Base-by-base conservation (phyloP, 1,140 invertebrate species). In the Tenebrio molitor region DNA sequence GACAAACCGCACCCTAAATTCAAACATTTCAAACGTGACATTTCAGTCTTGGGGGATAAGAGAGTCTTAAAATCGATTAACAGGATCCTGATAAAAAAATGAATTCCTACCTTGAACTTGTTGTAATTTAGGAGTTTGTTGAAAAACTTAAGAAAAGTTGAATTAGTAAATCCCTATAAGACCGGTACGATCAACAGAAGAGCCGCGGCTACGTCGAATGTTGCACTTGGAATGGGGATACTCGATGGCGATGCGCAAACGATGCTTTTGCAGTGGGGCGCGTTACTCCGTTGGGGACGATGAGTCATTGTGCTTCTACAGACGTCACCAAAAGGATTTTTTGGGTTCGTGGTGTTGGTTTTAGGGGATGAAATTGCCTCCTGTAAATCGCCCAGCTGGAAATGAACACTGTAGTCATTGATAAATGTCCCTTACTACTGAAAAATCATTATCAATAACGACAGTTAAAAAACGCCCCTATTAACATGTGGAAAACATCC, bases 1-100 rank as follows among this genome's bases (percentile, higher is more conserved):
- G 46, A 53, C 46, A 39, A n/a, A 66, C 64, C 64, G 64, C 64
- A 66, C 64, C 64, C 64, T 66, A 66, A 66, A 50, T 50, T 21
- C 44, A 2, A 50, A 19, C 3, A 19, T 4, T 16, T 21, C 33
- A 8, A 41, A 36, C 16, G 12, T n/a, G n/a, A n/a, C n/a, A 19
- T 17, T 65, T 36, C 3, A n/a, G 14, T 34, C n/a, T 39, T n/a
- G 6, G 10, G 12, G n/a, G 7, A 17, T 14, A 14, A 65, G 34
- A 36, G 1, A 15, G 12, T n/a, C 12, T 14, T 21, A 19, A 39
- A 39, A 39, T 4, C 1, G 8, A 39, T 39, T 36, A n/a, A 5
- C 7, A n/a, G 2, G 12, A 14, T 10, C 8, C 3, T 4, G 23
- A 2, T 8, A 17, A 14, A 25, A 29, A 58, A 58, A 58, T 1